Evolutionary conservation across 1,140 invertebrate species (phyloP).

Genomic region (Formica selysi): DNA sequence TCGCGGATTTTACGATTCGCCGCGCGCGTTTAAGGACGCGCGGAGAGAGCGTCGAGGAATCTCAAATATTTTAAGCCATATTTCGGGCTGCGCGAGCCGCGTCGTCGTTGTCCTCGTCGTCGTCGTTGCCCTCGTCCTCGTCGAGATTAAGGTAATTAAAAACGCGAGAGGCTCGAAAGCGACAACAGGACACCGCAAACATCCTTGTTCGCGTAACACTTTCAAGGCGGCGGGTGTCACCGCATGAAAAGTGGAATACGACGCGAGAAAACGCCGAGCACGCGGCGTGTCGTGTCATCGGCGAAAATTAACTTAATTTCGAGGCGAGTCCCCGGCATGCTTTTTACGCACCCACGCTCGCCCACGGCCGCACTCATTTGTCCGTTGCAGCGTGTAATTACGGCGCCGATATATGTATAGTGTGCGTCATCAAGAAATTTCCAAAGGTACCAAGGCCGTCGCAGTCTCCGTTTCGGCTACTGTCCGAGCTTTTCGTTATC

Average conservation of each 20-base stretch:
- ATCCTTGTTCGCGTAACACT: slow-evolving; percentile 62
- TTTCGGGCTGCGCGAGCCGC: slow-evolving; percentile 37
- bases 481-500: slow-evolving; percentile 59
- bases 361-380: slow-evolving; percentile 52
- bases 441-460: slow-evolving; percentile 53
- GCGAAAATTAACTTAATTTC: slow-evolving; percentile 73
- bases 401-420: slow-evolving; percentile 42
- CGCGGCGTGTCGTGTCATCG: slow-evolving; percentile 65
- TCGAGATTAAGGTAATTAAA: slow-evolving; percentile 71
- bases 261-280: slow-evolving; percentile 35
- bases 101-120: not conserved
- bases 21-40: slow-evolving; percentile 40
- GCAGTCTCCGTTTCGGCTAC: slow-evolving; percentile 25
- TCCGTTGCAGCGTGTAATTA: slow-evolving; percentile 64
- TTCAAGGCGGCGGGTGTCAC: slow-evolving; percentile 62
- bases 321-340: not conserved
- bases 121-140: not conserved
- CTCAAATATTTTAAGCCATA: slow-evolving; percentile 58
- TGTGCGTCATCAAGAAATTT: slow-evolving; percentile 69
- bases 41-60: slow-evolving; percentile 63
- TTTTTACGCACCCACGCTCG: slow-evolving; percentile 68
- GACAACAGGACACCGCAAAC: slow-evolving; percentile 52
- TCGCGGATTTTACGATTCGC: slow-evolving; percentile 63
- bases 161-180: slow-evolving; percentile 56
- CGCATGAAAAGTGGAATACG: slow-evolving; percentile 70